phyloP scores from a whole-genome alignment of 2,888 invertebrate genomes.

The Mongoloraphidia duomilia region DNA sequence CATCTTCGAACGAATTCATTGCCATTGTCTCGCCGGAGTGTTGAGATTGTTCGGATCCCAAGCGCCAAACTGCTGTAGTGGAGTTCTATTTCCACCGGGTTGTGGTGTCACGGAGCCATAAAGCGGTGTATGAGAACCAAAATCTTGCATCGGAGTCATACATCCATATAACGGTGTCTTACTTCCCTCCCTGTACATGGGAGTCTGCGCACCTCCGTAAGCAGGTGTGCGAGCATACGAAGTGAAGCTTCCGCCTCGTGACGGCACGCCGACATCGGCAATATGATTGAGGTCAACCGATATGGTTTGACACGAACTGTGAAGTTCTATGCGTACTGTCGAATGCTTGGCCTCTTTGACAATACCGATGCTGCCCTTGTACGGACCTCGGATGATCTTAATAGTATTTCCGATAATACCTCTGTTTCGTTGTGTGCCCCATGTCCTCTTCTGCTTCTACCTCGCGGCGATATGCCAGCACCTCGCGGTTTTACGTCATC shows the following conservation, averaged over 20 bases:
- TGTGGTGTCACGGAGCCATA: slow-evolving; percentile 88
- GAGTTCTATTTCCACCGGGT: slow-evolving; percentile 87
- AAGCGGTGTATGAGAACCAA: slow-evolving; percentile 77
- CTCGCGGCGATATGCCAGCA: slow-evolving; percentile 27
- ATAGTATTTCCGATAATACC: slow-evolving; percentile 94
- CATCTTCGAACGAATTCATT: slow-evolving; percentile 66
- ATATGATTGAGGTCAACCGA: slow-evolving; percentile 87
- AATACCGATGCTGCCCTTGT: slow-evolving; percentile 91
- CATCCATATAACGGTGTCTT: slow-evolving; percentile 88
- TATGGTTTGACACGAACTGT: slow-evolving; percentile 94
- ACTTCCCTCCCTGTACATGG: slow-evolving; percentile 66
- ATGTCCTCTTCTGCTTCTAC: slow-evolving; percentile 39
- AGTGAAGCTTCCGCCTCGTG: slow-evolving; percentile 52
- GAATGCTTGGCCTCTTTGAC: slow-evolving; percentile 95
- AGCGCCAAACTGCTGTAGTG: slow-evolving; percentile 68
- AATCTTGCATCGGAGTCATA: slow-evolving; percentile 80
- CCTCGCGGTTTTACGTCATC: slow-evolving; percentile 35
- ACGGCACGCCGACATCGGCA: slow-evolving; percentile 56
- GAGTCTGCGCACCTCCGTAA: slow-evolving; percentile 63
- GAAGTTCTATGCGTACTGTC: slow-evolving; percentile 90
- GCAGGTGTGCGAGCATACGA: slow-evolving; percentile 51
- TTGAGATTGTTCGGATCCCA: slow-evolving; percentile 90
- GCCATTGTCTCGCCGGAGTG: slow-evolving; percentile 68
- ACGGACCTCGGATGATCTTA: slow-evolving; percentile 94
- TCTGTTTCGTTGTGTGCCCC: slow-evolving; percentile 67